A percentile compares a stretch with the other conserved stretches of the same genome.
phyloP scores from a whole-genome alignment of 2,888 invertebrate genomes.

The Aphodius sticticus region DNA sequence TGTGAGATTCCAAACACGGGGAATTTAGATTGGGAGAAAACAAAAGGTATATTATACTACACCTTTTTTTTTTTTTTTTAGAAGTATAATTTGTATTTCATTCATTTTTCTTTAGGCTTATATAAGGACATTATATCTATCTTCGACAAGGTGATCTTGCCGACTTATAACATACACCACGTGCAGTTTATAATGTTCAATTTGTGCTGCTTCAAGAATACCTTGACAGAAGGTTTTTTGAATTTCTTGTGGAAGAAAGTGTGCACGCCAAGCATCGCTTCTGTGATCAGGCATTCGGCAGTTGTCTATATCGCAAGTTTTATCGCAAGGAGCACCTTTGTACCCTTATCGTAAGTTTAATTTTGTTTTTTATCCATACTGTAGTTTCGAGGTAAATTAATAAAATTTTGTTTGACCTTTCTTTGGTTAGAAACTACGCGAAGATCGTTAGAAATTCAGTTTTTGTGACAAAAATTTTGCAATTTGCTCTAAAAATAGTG shows the following conservation, averaged over 20 bases:
- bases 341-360: conserved; percentile 66
- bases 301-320: conserved; percentile 81
- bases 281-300: conserved; percentile 72
- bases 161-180: conserved; percentile 83
- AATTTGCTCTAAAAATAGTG: too few relatives aligned
- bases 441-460: not conserved
- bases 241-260: conserved; percentile 78
- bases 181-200: conserved; percentile 81
- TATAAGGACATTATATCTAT: conserved; percentile 70
- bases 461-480: not conserved
- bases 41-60: conserved; percentile 59
- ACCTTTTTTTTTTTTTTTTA: conserved; percentile 8
- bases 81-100: conserved; percentile 4
- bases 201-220: conserved; percentile 71
- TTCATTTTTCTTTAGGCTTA: conserved; percentile 53
- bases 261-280: conserved; percentile 69
- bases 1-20: conserved; percentile 61
- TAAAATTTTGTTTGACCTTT: too few relatives aligned
- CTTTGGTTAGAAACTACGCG: too few relatives aligned
- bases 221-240: conserved; percentile 70
- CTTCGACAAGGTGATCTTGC: conserved; percentile 83
- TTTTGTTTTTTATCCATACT: not conserved
- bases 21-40: conserved; percentile 64
- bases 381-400: not conserved
- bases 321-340: conserved; percentile 72